A percentile compares a stretch with the other conserved stretches of the same genome.
Evolutionary conservation across 2,888 invertebrate genomes (phyloP).

Genomic region (Drosophila setosimentum): DNA sequence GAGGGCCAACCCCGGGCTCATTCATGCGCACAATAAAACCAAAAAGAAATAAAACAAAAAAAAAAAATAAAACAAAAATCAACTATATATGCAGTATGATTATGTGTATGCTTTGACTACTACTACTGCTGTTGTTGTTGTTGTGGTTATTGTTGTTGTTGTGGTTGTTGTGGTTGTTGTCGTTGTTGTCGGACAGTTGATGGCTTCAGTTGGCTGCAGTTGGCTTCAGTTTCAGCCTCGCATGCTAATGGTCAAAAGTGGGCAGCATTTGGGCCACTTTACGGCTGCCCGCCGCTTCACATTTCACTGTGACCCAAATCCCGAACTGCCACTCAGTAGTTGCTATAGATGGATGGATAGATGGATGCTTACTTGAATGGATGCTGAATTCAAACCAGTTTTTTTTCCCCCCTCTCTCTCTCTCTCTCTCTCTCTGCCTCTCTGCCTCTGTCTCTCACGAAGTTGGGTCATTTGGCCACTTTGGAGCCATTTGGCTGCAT

Average conservation of each 20-base stretch:
- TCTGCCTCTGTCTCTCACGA: not conserved
- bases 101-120: constrained; percentile 37
- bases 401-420: not conserved
- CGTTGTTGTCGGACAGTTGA: constrained; percentile 46
- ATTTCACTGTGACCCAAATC: constrained; percentile 77
- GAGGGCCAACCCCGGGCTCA: constrained; percentile 51
- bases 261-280: constrained; percentile 78
- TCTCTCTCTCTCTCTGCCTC: not conserved
- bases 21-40: constrained; percentile 78
- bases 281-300: constrained; percentile 59
- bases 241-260: constrained; percentile 73
- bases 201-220: constrained; percentile 63
- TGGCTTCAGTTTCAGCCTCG: constrained; percentile 46
- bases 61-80: constrained; percentile 54
- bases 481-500: constrained; percentile 69
- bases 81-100: constrained; percentile 53
- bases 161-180: constrained; percentile 28
- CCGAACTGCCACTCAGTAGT: constrained; percentile 42
- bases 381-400: constrained; percentile 65
- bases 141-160: constrained; percentile 34
- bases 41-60: constrained; percentile 48
- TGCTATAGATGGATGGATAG: constrained; percentile 45
- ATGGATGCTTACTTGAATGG: constrained; percentile 20
- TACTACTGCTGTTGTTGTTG: constrained; percentile 32
- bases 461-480: constrained; percentile 44